Conservation (phyloP, 1,140 invertebrate genomes). For the Drosophila kanapiae region DNA sequence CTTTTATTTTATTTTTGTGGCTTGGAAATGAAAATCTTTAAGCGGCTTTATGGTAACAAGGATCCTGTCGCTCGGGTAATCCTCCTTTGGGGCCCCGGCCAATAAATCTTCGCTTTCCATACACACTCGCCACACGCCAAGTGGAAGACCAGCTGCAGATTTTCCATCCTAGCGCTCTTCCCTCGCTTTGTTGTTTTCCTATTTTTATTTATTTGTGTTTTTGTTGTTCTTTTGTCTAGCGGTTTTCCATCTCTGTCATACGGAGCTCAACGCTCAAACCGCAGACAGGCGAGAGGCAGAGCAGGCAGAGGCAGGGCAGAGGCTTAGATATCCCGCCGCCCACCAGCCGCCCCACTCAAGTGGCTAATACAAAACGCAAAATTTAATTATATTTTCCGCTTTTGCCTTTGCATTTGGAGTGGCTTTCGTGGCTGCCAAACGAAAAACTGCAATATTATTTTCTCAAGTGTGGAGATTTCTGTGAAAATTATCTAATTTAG, state of each 20-base stretch:
- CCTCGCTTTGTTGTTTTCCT: conserved; percentile 13
- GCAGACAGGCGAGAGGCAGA: conserved; percentile 21
- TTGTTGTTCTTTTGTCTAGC: conserved; percentile 51
- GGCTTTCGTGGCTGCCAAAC: conserved; percentile 6
- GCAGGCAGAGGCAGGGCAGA: background rate
- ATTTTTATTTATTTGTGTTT: conserved; percentile 37
- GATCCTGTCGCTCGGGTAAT: conserved; percentile 60
- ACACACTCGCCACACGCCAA: conserved; percentile 5
- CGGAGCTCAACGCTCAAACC: conserved; percentile 50
- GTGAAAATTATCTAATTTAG: conserved; percentile 29
- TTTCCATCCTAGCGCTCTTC: conserved; percentile 16
- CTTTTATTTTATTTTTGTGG: conserved; percentile 11
- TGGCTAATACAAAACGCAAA: conserved; percentile 51
- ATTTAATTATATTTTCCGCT: conserved; percentile 64
- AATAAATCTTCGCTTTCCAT: conserved; percentile 45
- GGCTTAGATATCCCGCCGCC: conserved; percentile 3
- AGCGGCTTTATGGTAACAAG: conserved; percentile 69
- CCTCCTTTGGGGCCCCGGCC: conserved; percentile 45
- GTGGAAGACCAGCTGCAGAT: conserved; percentile 51
- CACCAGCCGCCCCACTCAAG: background rate
- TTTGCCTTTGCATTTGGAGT: conserved; percentile 40
- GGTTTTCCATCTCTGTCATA: conserved; percentile 36
- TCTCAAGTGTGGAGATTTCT: conserved; percentile 32
- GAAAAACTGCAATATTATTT: conserved; percentile 36
- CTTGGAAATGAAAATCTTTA: conserved; percentile 65